These are phyloP conservation scores for Drosophila santomea DNA, from an alignment of 1,140 invertebrate genomes.

Conservation along the genomic window DNA sequence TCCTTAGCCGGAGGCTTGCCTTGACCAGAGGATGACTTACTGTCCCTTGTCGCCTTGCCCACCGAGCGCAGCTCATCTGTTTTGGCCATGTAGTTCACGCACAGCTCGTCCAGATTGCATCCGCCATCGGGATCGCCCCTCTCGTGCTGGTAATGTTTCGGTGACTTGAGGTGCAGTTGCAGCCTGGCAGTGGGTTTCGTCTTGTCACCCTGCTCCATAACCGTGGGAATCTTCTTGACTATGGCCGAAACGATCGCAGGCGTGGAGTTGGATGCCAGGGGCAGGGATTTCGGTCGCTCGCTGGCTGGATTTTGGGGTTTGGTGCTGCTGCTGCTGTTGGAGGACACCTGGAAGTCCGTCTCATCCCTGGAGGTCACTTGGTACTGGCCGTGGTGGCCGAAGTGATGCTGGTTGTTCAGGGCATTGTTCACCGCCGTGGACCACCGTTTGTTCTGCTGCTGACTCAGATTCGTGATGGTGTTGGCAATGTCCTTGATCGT, in stretches of 20 bases:
- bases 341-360: conserved; percentile 70
- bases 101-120: conserved; percentile 89
- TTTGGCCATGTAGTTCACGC: conserved; percentile 85
- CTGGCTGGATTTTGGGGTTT: conserved; percentile 35
- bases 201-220: conserved; percentile 59
- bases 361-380: conserved; percentile 72
- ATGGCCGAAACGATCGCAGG: conserved; percentile 84
- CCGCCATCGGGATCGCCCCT: conserved; percentile 93
- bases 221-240: conserved; percentile 84
- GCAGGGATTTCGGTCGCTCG: conserved; percentile 82
- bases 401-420: conserved; percentile 73
- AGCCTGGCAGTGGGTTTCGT: conserved; percentile 38
- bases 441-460: conserved; percentile 79
- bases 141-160: conserved; percentile 83
- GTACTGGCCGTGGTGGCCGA: conserved; percentile 54
- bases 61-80: conserved; percentile 88
- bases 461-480: conserved; percentile 84
- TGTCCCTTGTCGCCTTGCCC: conserved; percentile 24
- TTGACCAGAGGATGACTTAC: conserved; percentile 22
- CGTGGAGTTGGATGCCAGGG: conserved; percentile 78
- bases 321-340: conserved; percentile 24
- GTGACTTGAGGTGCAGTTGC: conserved; percentile 68
- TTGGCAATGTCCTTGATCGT: conserved; percentile 83
- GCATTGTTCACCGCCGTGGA: conserved; percentile 79
- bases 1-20: conserved; percentile 84